phyloP scores from a whole-genome alignment of 2,797 vertebrate genomes.

The Sciurus vulgaris region DNA sequence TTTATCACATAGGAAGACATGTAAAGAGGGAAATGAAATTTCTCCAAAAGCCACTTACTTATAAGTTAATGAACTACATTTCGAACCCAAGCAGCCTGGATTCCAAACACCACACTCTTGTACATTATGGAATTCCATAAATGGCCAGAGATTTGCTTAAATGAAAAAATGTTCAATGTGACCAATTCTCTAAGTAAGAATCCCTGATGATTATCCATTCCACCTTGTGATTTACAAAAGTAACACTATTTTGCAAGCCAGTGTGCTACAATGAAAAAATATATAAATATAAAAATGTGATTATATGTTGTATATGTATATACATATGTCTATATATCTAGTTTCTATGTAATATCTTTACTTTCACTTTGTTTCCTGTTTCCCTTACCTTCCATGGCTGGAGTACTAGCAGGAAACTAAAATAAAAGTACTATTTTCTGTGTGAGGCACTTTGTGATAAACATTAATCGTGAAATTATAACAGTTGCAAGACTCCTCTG shows the following conservation, averaged over 20 bases:
- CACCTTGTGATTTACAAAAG: conserved; percentile 65
- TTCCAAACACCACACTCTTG: not conserved
- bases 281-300: not conserved
- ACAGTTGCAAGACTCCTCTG: conserved; percentile 60
- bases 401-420: conserved; percentile 80
- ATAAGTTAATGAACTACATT: not conserved
- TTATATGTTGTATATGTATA: not conserved
- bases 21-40: not conserved
- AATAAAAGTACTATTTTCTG: conserved; percentile 83
- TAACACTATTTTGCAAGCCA: conserved; percentile 76
- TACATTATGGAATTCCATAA: not conserved
- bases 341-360: not conserved
- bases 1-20: not conserved
- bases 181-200: not conserved
- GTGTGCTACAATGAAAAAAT: conserved; percentile 61
- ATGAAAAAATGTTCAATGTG: not conserved
- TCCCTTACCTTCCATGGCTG: conserved; percentile 82
- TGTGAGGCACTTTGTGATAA: conserved; percentile 82
- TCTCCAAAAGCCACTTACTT: not conserved
- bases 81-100: not conserved
- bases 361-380: conserved; percentile 82
- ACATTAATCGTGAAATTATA: conserved; percentile 82
- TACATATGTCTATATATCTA: not conserved
- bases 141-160: not conserved
- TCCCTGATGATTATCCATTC: not conserved